A percentile compares a stretch with the other conserved stretches of the same genome.
Evolutionary conservation across 2,888 invertebrate genomes (phyloP).

Genomic region (Thera britannica): DNA sequence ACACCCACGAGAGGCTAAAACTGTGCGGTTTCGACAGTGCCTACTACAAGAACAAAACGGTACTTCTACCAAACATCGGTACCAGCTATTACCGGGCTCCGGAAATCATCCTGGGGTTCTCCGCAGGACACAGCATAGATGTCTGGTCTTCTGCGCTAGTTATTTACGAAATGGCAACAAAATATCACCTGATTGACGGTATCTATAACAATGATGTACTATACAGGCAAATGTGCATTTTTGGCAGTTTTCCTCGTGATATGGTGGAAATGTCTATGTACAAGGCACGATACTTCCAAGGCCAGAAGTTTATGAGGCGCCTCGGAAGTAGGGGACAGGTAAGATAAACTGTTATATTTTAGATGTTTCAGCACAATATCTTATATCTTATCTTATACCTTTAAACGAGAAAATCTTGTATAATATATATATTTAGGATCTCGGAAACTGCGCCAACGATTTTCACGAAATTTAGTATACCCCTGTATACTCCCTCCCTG

Average conservation of each 20-base stretch:
- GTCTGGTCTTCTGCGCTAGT: constrained; percentile 68
- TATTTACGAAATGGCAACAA: constrained; percentile 64
- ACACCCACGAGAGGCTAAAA: constrained; percentile 50
- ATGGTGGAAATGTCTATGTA: constrained; percentile 52
- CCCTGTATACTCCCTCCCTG: no score
- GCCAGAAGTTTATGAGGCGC: constrained; percentile 45
- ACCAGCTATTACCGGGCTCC: constrained; percentile 61
- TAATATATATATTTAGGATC: no score
- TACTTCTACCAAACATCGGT: constrained; percentile 47
- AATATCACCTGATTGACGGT: constrained; percentile 51
- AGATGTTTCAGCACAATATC: no score
- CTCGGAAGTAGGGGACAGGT: constrained; percentile 39
- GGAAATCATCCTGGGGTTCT: constrained; percentile 64
- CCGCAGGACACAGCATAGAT: constrained; percentile 56
- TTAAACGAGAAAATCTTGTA: no score
- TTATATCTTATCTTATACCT: no score
- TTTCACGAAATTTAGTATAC: no score
- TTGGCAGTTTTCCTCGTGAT: constrained; percentile 53
- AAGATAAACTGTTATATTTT: constrained; percentile 3
- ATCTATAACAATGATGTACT: constrained; percentile 56
- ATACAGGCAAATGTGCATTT: constrained; percentile 55
- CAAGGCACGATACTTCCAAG: constrained; percentile 47
- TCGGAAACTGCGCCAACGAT: no score
- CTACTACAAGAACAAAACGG: constrained; percentile 31
- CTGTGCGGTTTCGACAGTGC: constrained; percentile 67